These are phyloP conservation scores for Parnassius glacialis DNA, from an alignment of 2,888 invertebrate genomes.

Conservation along the genomic window DNA sequence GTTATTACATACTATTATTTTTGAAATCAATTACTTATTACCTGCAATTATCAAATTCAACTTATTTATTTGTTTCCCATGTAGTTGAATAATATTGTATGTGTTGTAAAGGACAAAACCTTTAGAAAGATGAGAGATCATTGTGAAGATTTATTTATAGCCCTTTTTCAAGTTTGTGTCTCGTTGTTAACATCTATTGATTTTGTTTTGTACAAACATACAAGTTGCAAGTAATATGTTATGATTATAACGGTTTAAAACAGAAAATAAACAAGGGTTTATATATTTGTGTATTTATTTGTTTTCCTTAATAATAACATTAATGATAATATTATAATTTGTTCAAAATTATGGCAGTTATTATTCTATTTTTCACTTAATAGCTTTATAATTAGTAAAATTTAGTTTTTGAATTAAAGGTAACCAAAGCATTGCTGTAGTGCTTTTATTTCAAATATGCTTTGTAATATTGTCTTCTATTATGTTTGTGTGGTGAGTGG, in stretches of 20 bases:
- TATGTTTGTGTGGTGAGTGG: conserved; percentile 39
- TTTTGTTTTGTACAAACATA: conserved; percentile 24
- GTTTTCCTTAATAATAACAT: conserved; percentile 2
- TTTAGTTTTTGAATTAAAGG: no score
- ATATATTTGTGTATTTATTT: conserved; percentile 17
- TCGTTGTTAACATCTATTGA: conserved; percentile 22
- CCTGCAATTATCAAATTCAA: conserved; percentile 40
- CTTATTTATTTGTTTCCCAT: conserved; percentile 72
- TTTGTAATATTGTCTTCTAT: not conserved
- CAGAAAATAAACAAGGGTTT: conserved; percentile 20
- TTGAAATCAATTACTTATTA: conserved; percentile 25
- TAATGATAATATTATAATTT: no score
- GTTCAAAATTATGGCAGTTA: no score
- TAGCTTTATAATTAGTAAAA: no score
- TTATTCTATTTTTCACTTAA: no score
- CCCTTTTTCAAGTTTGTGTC: conserved; percentile 43
- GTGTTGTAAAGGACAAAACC: conserved; percentile 26
- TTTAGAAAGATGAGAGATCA: conserved; percentile 32
- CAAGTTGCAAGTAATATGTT: conserved; percentile 18
- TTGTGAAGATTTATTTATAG: conserved; percentile 46
- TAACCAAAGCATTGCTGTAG: no score
- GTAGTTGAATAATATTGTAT: conserved; percentile 47
- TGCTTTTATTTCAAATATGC: no score
- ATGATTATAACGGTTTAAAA: conserved; percentile 5
- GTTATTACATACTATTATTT: conserved; percentile 5